Percentiles rank a stretch among this genome's conserved stretches.
Evolutionary conservation across 2,888 invertebrate genomes (phyloP).

Genomic region (Meteorus colon): DNA sequence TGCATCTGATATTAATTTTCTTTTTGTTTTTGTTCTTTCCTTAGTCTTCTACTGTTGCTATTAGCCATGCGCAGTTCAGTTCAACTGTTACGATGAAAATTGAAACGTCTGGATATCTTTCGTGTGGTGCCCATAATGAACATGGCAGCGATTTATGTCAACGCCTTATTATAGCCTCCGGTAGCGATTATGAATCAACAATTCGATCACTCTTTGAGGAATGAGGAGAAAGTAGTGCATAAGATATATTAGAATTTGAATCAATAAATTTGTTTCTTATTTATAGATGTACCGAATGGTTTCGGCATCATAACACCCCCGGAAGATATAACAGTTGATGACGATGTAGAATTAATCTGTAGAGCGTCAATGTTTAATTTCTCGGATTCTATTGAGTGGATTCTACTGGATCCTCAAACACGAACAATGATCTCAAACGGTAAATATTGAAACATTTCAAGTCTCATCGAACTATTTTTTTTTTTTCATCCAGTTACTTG

Average conservation of each 20-base stretch:
- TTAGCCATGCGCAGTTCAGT: conserved; percentile 10
- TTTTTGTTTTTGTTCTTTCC: conserved; percentile 10
- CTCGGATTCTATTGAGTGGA: conserved; percentile 75
- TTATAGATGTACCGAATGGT: conserved; percentile 73
- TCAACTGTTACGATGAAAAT: conserved; percentile 54
- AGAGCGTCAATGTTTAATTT: conserved; percentile 75
- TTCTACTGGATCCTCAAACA: conserved; percentile 48
- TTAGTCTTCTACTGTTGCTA: conserved; percentile 29
- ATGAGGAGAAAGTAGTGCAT: background rate
- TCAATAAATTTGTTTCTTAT: background rate
- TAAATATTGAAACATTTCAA: conserved; percentile 43
- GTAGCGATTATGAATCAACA: conserved; percentile 54
- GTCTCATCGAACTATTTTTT: no score
- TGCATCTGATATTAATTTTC: background rate
- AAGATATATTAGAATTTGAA: background rate
- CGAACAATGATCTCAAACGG: conserved; percentile 52
- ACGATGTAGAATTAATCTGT: conserved; percentile 77
- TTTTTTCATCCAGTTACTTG: no score
- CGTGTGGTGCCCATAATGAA: conserved; percentile 68
- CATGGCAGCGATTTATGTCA: conserved; percentile 60
- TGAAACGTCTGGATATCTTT: conserved; percentile 64
- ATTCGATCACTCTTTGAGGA: background rate
- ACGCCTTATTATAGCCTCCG: conserved; percentile 67
- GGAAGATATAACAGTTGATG: conserved; percentile 74
- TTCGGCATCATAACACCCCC: conserved; percentile 69